Base-by-base conservation (phyloP, 2,888 invertebrate species). In the Pachliopta kotzebuea region DNA sequence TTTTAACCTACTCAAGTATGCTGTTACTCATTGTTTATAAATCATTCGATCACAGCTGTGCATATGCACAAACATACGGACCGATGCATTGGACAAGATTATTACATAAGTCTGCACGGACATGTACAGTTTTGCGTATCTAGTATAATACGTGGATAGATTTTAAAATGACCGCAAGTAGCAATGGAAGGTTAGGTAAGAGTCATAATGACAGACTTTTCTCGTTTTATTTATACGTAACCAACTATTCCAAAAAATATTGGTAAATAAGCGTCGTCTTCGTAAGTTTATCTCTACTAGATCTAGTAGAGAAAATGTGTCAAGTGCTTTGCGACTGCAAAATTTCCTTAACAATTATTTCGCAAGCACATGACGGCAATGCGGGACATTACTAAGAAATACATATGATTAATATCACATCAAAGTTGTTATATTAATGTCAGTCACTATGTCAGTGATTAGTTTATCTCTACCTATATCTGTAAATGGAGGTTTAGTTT, bases 131-230 rank as follows among this genome's bases (percentile, higher is more conserved):
- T 63, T 45, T 58, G 63, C 58, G 60, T 57, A 57, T 65, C 29
- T 55, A 58, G 18, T 31, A 56, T 53, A 29, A 49, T 56, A 65
- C 65, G 65, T 65, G 65, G 29, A n/a, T 65, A 29, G 57, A 45
- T 53, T 65, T 29, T 61, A 53, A 45, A 42, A 20, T 45, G 20
- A 37, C 37, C 14, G 45, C 21, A 21, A 52, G 50, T 9, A 52
- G 45, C n/a, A 45, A 45, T 45, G n/a, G n/a, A 45, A 45, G 18
- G 58, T 63, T 58, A 29, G 26, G 54, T 63, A 63, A 63, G 42
- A 45, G 24, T n/a, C 24, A 45, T 57, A 29, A 63, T 31, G 23
- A 52, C 24, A 23, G 21, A 61, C 18, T 54, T 55, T 55, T 55
- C 55, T 55, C 1, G 29, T 7, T 20, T 55, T 29, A 17, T 52